Evolutionary conservation across 2,888 invertebrate species (phyloP).

Genomic region (Galerucella calmariensis): DNA sequence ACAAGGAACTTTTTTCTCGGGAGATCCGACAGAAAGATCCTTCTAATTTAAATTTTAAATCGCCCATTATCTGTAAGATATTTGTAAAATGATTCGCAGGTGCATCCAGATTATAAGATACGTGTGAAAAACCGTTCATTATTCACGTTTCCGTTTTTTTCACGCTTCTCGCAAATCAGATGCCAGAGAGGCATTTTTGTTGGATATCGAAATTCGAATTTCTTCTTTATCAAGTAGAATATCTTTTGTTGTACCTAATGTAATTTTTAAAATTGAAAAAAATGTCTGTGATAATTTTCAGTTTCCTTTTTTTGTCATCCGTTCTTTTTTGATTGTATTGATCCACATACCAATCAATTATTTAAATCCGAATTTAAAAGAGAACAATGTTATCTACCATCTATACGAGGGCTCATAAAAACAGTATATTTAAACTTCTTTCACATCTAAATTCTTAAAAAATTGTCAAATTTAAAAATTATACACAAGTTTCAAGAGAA

Average conservation of each 20-base stretch:
- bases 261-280: background rate
- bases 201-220: background rate
- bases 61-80: conserved; percentile 59
- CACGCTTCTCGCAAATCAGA: conserved; percentile 9
- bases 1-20: conserved; percentile 58
- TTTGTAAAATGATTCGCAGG: conserved; percentile 59
- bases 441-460: no score
- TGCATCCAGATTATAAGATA: conserved; percentile 51
- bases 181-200: conserved; percentile 8
- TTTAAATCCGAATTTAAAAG: no score
- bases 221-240: background rate
- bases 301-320: background rate
- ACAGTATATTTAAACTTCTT: no score
- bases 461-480: no score
- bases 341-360: no score
- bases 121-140: conserved; percentile 30
- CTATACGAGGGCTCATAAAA: no score
- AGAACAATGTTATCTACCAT: no score
- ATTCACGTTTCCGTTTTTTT: conserved; percentile 20
- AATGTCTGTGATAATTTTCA: background rate
- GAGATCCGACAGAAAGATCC: conserved; percentile 58
- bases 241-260: background rate
- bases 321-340: no score
- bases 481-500: no score
- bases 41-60: conserved; percentile 63